Conservation (phyloP, 1,140 invertebrate genomes). For the Temnothorax curvispinosus region DNA sequence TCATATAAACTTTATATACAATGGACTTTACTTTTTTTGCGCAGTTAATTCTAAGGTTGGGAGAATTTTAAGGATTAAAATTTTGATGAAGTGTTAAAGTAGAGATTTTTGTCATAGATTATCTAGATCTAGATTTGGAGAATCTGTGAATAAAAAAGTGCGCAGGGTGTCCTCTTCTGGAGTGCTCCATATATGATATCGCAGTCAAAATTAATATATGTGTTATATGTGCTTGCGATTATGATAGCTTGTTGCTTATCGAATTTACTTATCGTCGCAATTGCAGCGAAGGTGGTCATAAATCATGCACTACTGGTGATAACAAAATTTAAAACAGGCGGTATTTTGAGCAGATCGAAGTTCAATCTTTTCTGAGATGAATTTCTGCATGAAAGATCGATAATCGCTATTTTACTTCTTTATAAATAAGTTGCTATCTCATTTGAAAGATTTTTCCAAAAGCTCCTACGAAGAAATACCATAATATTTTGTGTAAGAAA, state of each 20-base stretch:
- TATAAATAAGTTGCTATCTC: background rate
- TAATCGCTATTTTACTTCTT: background rate
- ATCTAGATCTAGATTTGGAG: background rate
- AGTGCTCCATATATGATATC: background rate
- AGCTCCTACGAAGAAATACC: background rate
- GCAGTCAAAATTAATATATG: background rate
- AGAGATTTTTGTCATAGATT: background rate
- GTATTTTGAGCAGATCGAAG: conserved; percentile 19
- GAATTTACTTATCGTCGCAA: conserved; percentile 14
- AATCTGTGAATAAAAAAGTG: background rate
- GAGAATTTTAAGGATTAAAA: background rate
- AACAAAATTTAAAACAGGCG: conserved; percentile 14
- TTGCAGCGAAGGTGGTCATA: background rate
- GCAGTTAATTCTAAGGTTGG: background rate
- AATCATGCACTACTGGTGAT: background rate
- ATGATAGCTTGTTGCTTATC: background rate
- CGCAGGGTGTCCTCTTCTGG: background rate
- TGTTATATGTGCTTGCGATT: background rate
- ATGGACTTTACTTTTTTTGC: background rate
- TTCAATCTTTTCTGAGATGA: background rate
- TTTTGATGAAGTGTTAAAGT: background rate
- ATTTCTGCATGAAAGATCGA: background rate
- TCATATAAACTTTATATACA: background rate
- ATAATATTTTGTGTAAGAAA: background rate
- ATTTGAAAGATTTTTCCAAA: background rate